A percentile compares a stretch with the other conserved stretches of the same genome.
phyloP scores from a whole-genome alignment of 2,797 vertebrate species.

The Todus mexicanus region DNA sequence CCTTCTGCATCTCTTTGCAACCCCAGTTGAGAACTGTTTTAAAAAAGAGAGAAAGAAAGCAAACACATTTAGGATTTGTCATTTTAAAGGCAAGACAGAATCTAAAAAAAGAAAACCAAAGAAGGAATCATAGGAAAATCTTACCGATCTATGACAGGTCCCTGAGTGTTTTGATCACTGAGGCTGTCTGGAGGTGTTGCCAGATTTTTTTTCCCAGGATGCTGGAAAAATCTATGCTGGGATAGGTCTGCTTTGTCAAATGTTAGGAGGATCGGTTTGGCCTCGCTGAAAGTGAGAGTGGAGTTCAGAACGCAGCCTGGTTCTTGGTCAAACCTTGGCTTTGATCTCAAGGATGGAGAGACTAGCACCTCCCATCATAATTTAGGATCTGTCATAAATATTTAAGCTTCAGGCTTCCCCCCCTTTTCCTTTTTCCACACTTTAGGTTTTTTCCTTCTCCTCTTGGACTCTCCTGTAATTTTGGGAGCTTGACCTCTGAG shows the following conservation, averaged over 20 bases:
- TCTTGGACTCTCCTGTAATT: background rate
- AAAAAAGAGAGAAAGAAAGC: background rate
- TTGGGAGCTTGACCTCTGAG: constrained; percentile 16
- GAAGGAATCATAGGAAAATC: constrained; percentile 39
- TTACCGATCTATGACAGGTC: background rate
- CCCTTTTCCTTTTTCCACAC: background rate
- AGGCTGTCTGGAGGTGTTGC: background rate
- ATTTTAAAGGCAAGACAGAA: background rate
- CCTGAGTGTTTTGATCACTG: background rate
- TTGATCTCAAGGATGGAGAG: background rate
- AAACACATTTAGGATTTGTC: background rate
- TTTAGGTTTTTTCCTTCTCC: constrained; percentile 1
- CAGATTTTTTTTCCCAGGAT: background rate
- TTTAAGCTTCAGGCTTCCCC: background rate
- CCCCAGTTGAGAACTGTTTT: background rate
- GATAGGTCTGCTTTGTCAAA: background rate
- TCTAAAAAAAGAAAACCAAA: constrained; percentile 31
- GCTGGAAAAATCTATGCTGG: background rate
- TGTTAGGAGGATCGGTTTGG: background rate
- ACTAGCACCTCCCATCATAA: background rate
- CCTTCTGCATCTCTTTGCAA: background rate
- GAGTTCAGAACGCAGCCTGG: background rate
- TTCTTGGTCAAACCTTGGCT: background rate
- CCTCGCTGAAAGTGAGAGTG: background rate
- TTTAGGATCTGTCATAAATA: background rate